Percentiles rank a stretch among this genome's conserved stretches.
Evolutionary conservation across 2,113 vertebrate genomes (phyloP).

Genomic region (Rynchops niger): DNA sequence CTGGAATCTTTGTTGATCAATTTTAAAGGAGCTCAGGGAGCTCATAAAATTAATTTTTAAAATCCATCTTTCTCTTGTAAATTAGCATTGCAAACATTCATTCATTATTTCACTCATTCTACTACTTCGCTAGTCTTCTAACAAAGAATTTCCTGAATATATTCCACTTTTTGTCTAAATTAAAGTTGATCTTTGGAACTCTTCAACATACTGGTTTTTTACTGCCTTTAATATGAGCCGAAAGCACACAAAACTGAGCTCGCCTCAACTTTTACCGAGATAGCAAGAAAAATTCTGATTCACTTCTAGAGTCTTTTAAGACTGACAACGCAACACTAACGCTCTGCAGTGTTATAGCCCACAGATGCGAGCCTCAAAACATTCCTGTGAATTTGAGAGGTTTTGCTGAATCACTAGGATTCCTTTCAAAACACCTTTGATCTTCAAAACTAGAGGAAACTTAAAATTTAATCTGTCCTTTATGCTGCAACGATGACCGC

Average conservation of each 20-base stretch:
- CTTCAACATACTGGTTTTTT: neutral
- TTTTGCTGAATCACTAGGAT: neutral
- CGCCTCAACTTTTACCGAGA: neutral
- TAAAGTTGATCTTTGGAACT: neutral
- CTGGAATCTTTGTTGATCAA: neutral
- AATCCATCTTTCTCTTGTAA: neutral
- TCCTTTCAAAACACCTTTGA: neutral
- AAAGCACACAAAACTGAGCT: neutral
- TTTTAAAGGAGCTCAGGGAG: constrained; percentile 5
- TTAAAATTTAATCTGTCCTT: neutral
- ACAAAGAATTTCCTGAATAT: neutral
- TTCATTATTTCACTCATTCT: neutral
- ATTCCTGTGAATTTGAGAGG: neutral
- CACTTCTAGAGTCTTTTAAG: neutral
- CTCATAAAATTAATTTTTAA: neutral
- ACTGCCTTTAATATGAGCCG: neutral
- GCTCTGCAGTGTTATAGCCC: neutral
- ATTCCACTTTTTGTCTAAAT: neutral
- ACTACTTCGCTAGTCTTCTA: neutral
- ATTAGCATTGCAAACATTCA: neutral
- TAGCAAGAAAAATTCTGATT: neutral
- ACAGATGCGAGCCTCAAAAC: neutral
- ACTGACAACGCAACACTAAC: neutral
- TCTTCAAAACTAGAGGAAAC: neutral
- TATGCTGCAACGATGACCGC: neutral